Evolutionary conservation across 2,797 vertebrate species (phyloP), one percentile per base, ranked within the genome.

Genomic region (Nyctalus aviator): DNA sequence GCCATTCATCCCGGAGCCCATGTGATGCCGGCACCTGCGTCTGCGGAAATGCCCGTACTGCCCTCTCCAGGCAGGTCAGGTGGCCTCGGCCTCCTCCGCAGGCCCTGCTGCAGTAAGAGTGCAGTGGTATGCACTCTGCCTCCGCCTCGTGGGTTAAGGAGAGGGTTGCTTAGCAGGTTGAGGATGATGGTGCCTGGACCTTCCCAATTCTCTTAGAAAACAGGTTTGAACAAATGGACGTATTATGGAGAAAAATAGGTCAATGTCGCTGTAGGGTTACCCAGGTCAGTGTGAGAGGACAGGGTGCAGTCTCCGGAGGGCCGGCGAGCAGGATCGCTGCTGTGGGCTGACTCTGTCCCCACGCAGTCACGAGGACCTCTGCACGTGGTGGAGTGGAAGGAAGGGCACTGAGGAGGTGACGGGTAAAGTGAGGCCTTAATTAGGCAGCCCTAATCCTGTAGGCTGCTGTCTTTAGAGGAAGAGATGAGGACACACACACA

Each of bases 31-130:
- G 46, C 11, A 21, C 53, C 21, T 79, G 55, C 37, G 78, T 50
- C 90, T 82, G 46, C 71, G 50, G 78, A 50, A 88, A 91, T 85
- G 48, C 73, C 88, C 86, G n/a, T n/a, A 59, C 75, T 90, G 84
- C 81, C 66, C 6, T 32, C 73, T 87, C 89, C 30, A 32, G 15
- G 7, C 12, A 25, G 1, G 6, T 10, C 55, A n/a, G 84, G 71
- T 53, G 50, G 72, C 68, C 46, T 53, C 78, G 64, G 84, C 53
- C 59, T 84, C 53, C 41, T 59, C 75, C 76, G 5, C 59, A 76
- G 72, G 21, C 48, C 86, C 2, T 15, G 53, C 37, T 73, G 59
- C 62, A 82, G 69, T 32, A 27, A 41, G 84, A 90, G 55, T 59
- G n/a, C 50, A n/a, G 17, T 50, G 14, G 35, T 21, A 17, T 77